Evolutionary conservation across 2,113 vertebrate species (phyloP), one percentile per base, ranked within the genome.

Genomic region (Connochaetes taurinus): DNA sequence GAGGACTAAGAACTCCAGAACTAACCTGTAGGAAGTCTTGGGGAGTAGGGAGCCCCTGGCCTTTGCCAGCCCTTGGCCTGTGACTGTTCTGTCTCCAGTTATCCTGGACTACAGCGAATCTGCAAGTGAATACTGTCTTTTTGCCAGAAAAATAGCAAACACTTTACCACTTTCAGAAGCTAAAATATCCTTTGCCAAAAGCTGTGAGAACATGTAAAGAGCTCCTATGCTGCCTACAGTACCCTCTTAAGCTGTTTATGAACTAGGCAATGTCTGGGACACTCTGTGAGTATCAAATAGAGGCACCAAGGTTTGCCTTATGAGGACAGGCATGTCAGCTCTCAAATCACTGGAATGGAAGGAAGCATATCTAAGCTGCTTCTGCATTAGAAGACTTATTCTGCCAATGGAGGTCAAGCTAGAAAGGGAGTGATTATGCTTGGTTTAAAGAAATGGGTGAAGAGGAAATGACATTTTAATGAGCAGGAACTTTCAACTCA

Each of bases 401-500:
- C n/a, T 25, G 93, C 40, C 87, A 97, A 89, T 86, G 88, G 81
- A 96, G 57, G 43, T 95, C 94, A 97, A 97, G 91, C 89, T 83
- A 93, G 97, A 90, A 97, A 97, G 78, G 78, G 78, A 98, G 97
- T 97, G 97, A 97, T 91, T 93, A 94, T 96, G 95, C 76, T 93
- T 96, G 90, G 71, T 95, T 95, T 96, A 94, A 96, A 97, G 98
- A 93, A 97, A 98, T 97, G 97, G 50, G 97, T 97, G 93, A 97
- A 97, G 94, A 97, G 94, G 86, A 50, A 97, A 96, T 98, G 98
- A 95, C 40, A 94, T 91, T 98, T 96, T 89, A 97, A 97, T 92
- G 96, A 96, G 62, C 86, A 97, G 96, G 96, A 98, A 97, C 97
- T 98, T 98, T 98, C 96, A 98, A 98, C 97, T 98, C 97, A 94